Percentiles rank a stretch among this genome's conserved stretches.
Conservation (phyloP, 2,888 invertebrate genomes). For the Spisula subtruncata region DNA sequence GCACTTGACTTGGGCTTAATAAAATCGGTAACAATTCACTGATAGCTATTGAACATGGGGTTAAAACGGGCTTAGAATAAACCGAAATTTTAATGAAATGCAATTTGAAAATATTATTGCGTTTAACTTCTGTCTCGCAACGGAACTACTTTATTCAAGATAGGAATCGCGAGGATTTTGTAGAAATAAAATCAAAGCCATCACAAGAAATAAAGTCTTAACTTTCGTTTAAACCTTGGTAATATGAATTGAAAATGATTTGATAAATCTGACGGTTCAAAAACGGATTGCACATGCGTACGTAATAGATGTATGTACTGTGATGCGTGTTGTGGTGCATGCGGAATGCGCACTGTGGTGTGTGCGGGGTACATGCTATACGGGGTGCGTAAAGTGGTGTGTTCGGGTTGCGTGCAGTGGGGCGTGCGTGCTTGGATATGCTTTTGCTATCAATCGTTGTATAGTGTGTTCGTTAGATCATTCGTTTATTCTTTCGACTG, state of each 20-base stretch:
- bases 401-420: too few species aligned
- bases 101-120: constrained; percentile 14
- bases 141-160: not conserved
- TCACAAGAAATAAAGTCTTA: not conserved
- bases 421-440: too few species aligned
- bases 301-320: too few species aligned
- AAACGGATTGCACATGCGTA: too few species aligned
- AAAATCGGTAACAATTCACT: not conserved
- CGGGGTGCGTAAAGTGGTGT: too few species aligned
- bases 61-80: constrained; percentile 5
- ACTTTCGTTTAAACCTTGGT: not conserved
- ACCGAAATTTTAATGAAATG: not conserved
- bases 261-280: not conserved
- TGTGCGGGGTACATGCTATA: too few species aligned
- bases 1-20: constrained; percentile 1
- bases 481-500: too few species aligned
- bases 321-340: too few species aligned
- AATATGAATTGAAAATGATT: not conserved
- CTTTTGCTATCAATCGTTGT: too few species aligned
- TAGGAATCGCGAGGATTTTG: not conserved
- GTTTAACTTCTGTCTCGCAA: constrained; percentile 1
- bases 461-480: too few species aligned
- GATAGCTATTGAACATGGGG: not conserved
- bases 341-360: too few species aligned
- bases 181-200: not conserved